phyloP scores from a whole-genome alignment of 2,888 invertebrate genomes.

The Xylocampa areola region DNA sequence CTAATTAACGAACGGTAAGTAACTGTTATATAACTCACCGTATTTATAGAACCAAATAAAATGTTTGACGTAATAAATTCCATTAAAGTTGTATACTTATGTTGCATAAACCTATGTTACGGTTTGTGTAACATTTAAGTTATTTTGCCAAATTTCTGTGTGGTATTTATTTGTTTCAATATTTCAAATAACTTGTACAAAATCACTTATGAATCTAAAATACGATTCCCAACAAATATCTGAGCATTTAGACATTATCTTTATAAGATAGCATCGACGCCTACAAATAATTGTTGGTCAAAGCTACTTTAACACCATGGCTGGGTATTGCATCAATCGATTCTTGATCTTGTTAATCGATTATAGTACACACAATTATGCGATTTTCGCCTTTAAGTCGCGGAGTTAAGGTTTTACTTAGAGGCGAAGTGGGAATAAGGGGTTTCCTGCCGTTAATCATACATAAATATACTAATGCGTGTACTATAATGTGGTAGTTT shows the following conservation, averaged over 20 bases:
- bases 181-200: slow-evolving; percentile 13
- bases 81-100: slow-evolving; percentile 21
- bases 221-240: slow-evolving; percentile 33
- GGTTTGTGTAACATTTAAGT: not conserved
- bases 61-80: slow-evolving; percentile 33
- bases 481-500: slow-evolving; percentile 34
- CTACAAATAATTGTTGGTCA: slow-evolving; percentile 52
- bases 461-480: slow-evolving; percentile 32
- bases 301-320: slow-evolving; percentile 45
- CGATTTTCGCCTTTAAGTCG: slow-evolving; percentile 10
- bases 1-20: slow-evolving; percentile 47
- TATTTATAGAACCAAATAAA: slow-evolving; percentile 28
- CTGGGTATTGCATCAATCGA: slow-evolving; percentile 54
- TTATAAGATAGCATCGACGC: slow-evolving; percentile 40
- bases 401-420: slow-evolving; percentile 14
- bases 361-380: slow-evolving; percentile 3
- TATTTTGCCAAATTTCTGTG: slow-evolving; percentile 16
- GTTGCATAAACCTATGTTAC: not conserved
- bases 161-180: slow-evolving; percentile 14
- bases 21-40: slow-evolving; percentile 17
- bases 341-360: slow-evolving; percentile 49
- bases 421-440: not conserved
- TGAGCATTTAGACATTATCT: slow-evolving; percentile 42
- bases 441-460: slow-evolving; percentile 34
- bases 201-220: slow-evolving; percentile 28